Evolutionary conservation across 2,797 vertebrate genomes (phyloP).

Genomic region (Etheostoma perlongum): DNA sequence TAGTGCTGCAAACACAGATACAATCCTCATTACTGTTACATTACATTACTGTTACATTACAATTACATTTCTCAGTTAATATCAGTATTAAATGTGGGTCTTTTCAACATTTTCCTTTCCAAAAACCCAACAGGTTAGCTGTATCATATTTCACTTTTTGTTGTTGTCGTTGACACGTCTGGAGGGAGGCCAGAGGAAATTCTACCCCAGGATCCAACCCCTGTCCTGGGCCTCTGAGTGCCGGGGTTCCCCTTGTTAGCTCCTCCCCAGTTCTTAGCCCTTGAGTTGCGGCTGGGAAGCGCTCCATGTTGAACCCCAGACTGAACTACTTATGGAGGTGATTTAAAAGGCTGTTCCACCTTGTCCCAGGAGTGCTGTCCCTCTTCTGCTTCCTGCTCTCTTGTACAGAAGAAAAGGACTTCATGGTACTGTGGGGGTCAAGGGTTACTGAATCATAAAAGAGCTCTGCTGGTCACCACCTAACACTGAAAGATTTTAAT

Average conservation of each 20-base stretch:
- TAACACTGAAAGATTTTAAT: constrained; percentile 7
- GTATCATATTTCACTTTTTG: constrained; percentile 29
- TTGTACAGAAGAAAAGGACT: constrained; percentile 48
- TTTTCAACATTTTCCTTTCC: constrained; percentile 1
- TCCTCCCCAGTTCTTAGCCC: constrained; percentile 69
- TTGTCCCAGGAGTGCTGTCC: constrained; percentile 69
- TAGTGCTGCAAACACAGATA: background rate
- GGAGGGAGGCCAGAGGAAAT: constrained; percentile 80
- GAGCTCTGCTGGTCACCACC: constrained; percentile 24
- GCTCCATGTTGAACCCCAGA: constrained; percentile 62
- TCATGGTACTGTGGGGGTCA: constrained; percentile 35
- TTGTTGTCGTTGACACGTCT: constrained; percentile 70
- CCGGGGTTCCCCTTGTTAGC: constrained; percentile 77
- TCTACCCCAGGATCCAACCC: constrained; percentile 74
- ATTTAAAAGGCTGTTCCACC: constrained; percentile 73
- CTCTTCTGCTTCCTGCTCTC: constrained; percentile 71
- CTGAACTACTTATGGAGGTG: constrained; percentile 75
- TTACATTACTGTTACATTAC: too few species aligned
- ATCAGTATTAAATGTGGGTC: constrained; percentile 1
- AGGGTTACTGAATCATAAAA: constrained; percentile 48
- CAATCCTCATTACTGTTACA: background rate
- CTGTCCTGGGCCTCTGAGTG: constrained; percentile 73
- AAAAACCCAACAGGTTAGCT: constrained; percentile 20
- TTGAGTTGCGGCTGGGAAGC: constrained; percentile 54
- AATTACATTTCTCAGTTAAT: constrained; percentile 9